Conservation (phyloP, 1,140 invertebrate species). For the Drosophila nasuta region DNA sequence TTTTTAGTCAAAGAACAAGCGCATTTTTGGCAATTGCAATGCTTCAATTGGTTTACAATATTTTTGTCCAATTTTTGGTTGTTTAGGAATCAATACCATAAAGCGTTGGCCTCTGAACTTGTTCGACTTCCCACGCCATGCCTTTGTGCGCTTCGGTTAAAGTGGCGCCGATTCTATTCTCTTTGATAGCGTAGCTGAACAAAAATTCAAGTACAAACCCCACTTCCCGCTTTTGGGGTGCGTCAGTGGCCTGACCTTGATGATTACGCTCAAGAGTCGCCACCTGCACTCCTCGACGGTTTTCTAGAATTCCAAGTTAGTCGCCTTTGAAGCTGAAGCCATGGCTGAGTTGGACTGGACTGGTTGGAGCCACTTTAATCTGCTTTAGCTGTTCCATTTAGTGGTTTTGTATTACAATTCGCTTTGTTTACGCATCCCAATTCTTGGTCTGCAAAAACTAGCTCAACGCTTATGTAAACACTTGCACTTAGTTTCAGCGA, state of each 20-base stretch:
- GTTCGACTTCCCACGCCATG: slow-evolving; percentile 33
- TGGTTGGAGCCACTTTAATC: slow-evolving; percentile 37
- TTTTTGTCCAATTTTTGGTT: slow-evolving; percentile 1
- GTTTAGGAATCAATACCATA: slow-evolving; percentile 3
- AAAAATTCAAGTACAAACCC: slow-evolving; percentile 27
- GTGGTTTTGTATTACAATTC: slow-evolving; percentile 33
- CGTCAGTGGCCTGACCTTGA: slow-evolving; percentile 17
- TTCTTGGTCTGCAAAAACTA: slow-evolving; percentile 35
- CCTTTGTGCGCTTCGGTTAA: slow-evolving; percentile 9
- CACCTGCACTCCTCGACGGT: neutral
- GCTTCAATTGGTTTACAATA: slow-evolving; percentile 5
- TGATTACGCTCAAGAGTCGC: slow-evolving; percentile 16
- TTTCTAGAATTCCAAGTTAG: slow-evolving; percentile 41
- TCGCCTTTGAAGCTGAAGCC: slow-evolving; percentile 1
- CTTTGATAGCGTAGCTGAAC: slow-evolving; percentile 11
- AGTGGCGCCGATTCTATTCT: slow-evolving; percentile 40
- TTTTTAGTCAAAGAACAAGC: slow-evolving; percentile 26
- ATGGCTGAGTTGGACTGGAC: slow-evolving; percentile 14
- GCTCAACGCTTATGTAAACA: slow-evolving; percentile 61
- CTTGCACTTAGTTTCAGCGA: neutral
- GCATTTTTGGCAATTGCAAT: slow-evolving; percentile 37
- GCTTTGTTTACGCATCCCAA: slow-evolving; percentile 54
- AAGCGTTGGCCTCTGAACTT: slow-evolving; percentile 27
- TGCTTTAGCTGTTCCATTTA: slow-evolving; percentile 15
- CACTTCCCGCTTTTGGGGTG: neutral